Percentiles rank a stretch among this genome's conserved stretches.
Evolutionary conservation across 1,140 invertebrate genomes (phyloP).

Genomic region (Drosophila kohkoa): DNA sequence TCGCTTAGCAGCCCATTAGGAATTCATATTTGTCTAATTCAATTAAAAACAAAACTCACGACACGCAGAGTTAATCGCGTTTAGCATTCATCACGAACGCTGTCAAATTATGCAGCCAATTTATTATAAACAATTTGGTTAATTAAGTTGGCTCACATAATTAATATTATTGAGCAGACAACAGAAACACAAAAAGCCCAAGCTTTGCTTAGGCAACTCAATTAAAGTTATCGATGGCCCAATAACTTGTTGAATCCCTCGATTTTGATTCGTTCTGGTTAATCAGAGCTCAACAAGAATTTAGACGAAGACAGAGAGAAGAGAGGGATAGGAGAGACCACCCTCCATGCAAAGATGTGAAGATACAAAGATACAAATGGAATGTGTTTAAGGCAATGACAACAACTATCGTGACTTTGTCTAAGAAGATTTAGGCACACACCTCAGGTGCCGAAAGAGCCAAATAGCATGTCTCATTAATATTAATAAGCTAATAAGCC

Average conservation of each 20-base stretch:
- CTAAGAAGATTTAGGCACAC: conserved; percentile 55
- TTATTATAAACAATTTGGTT: conserved; percentile 27
- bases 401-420: conserved; percentile 56
- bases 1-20: conserved; percentile 5
- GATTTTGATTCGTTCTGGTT: conserved; percentile 38
- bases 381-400: conserved; percentile 56
- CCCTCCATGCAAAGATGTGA: conserved; percentile 30
- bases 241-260: conserved; percentile 21
- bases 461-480: conserved; percentile 71
- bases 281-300: conserved; percentile 11
- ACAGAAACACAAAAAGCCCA: not conserved
- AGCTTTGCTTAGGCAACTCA: conserved; percentile 20
- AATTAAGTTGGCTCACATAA: conserved; percentile 34
- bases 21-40: conserved; percentile 5
- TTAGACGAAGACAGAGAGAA: conserved; percentile 2
- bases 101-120: conserved; percentile 9
- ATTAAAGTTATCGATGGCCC: conserved; percentile 25
- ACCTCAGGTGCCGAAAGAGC: conserved; percentile 73
- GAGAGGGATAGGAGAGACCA: conserved; percentile 15
- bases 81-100: conserved; percentile 4
- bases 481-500: conserved; percentile 65
- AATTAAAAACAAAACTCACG: conserved; percentile 13
- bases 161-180: conserved; percentile 29
- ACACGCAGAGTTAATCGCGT: conserved; percentile 1
- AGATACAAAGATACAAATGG: conserved; percentile 47